Evolutionary conservation across 2,888 invertebrate species (phyloP), one percentile per base, ranked within the genome.

Genomic region (Dryobotodes eremita): DNA sequence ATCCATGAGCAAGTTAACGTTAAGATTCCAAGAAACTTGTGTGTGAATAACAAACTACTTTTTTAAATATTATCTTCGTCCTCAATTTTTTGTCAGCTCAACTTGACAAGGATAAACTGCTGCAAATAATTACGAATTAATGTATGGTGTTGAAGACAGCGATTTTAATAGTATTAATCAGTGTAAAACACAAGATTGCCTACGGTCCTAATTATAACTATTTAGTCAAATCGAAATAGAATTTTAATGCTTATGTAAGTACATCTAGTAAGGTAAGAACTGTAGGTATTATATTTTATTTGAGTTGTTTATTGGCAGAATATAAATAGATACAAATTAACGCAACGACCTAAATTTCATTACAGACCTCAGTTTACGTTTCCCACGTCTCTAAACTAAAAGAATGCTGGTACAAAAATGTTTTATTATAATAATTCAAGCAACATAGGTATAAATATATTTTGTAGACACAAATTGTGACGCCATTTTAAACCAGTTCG

Each of bases 401-500:
- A 85, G 31, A 86, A 82, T 82, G 77, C 31, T 75, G 31, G 55
- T 69, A 74, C 77, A 84, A 82, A 88, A 83, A 85, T 84, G 75
- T 87, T 81, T 82, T 83, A 75, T 64, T 79, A 75, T 62, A 80
- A 80, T 89, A 80, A 80, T 88, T 80, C 75, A 80, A 80, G 71
- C 65, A 66, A 81, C 77, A 59, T 76, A 76, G 59, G 48, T 70
- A 31, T 20, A 82, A 84, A 86, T 86, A 85, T 85, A 87, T 87
- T 79, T 88, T 83, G 84, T 88, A 87, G 88, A 84, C 85, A 89
- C 80, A 83, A 88, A 88, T 83, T 83, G 84, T 89, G 89, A 89
- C 89, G 91, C 90, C 90, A 90, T 91, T 90, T 89, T 82, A 91
- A 93, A 93, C 93, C 92, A 91, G 93, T 92, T 92, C 86, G 71